Evolutionary conservation across 2,888 invertebrate species (phyloP), one percentile per base, ranked within the genome.

Genomic region (Sympetrum striolatum): DNA sequence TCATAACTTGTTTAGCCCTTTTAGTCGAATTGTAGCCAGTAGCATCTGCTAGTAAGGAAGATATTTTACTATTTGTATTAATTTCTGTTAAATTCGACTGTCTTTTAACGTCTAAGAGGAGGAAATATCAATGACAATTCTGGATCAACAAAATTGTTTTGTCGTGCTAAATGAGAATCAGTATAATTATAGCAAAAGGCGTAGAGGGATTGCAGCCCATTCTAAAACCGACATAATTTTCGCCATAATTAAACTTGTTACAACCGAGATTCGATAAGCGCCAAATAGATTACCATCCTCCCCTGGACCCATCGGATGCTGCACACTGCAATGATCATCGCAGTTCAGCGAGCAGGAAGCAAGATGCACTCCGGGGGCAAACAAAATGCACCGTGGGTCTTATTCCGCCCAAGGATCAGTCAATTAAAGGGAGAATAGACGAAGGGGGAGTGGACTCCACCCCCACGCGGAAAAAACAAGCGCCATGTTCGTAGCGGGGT

Each of bases 401-500:
- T 44, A 44, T 44, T 44, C 25, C 64, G 25, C 64, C 64, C n/a
- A 14, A 73, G 31, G 25, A 31, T 73, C 31, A 35, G 35, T 15
- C 37, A 31, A 37, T 3, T 53, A 58, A 37, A n/a, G 35, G 18
- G 35, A n/a, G 22, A 86, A 60, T 22, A 60, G 22, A 31, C 10
- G 37, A 37, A 8, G 35, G 12, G 60, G 37, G 37, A 60, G 3
- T 31, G 53, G 53, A 22, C 25, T n/a, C 82, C 37, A 31, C 58
- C 35, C 82, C 58, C 31, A 35, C 53, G 18, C n/a, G 44, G 44
- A 44, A 44, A 82, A 35, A 58, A 58, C 53, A 58, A 53, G 31
- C 82, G 82, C 82, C 82, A 82, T 82, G 82, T 58, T 58, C 82
- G 53, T 82, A 12, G 53, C 58, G 64, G 82, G 82, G 58, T 82